phyloP scores from a whole-genome alignment of 2,113 vertebrate species.

The Gallinago paraguaiae region DNA sequence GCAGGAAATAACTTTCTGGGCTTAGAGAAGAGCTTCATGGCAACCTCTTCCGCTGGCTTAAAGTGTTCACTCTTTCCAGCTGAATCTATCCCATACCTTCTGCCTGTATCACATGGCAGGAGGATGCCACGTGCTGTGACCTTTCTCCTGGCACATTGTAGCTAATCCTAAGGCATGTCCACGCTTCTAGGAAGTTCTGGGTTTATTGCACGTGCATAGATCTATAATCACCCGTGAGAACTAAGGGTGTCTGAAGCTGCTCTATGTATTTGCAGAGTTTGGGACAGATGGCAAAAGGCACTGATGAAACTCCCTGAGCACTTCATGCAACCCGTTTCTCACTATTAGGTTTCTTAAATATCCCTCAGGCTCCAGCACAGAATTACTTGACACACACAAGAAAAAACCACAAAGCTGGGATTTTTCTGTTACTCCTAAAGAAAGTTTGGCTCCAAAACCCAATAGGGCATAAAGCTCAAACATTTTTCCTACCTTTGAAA shows the following conservation, averaged over 20 bases:
- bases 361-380: not conserved
- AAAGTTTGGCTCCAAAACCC: not conserved
- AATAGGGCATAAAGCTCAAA: not conserved
- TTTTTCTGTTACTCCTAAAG: not conserved
- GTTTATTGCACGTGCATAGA: not conserved
- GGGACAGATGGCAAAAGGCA: not conserved
- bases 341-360: not conserved
- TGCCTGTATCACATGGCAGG: not conserved
- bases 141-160: not conserved
- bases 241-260: not conserved
- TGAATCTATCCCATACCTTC: not conserved
- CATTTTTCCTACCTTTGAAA: not conserved
- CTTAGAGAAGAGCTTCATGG: not conserved
- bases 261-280: not conserved
- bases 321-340: not conserved
- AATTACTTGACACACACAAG: not conserved
- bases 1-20: not conserved
- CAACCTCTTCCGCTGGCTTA: not conserved
- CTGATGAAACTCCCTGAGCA: not conserved
- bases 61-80: not conserved
- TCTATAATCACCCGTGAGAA: not conserved
- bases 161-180: not conserved
- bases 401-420: not conserved
- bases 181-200: not conserved
- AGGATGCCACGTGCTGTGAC: not conserved